These are phyloP conservation scores for Phalloptychus januarius DNA, from an alignment of 2,797 vertebrate species.

Conservation along the genomic window DNA sequence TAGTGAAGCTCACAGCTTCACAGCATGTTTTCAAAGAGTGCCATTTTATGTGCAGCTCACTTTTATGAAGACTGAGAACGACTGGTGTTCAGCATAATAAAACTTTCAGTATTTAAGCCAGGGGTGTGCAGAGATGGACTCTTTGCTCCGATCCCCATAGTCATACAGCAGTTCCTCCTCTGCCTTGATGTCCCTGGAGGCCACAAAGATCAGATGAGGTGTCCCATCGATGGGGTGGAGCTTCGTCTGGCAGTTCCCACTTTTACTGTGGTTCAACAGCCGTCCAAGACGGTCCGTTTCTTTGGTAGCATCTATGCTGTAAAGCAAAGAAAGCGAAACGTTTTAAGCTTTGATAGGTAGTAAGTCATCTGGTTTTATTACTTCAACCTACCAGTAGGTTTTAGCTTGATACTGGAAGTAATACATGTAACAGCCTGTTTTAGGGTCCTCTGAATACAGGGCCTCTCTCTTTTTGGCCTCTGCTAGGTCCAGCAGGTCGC, in stretches of 20 bases:
- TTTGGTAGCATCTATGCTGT: constrained; percentile 92
- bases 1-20: constrained; percentile 69
- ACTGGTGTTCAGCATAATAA: constrained; percentile 4
- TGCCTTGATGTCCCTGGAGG: constrained; percentile 85
- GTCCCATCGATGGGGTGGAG: constrained; percentile 87
- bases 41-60: constrained; percentile 16
- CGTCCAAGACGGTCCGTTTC: constrained; percentile 89
- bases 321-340: constrained; percentile 6
- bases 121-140: constrained; percentile 89
- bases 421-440: constrained; percentile 98
- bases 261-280: constrained; percentile 95
- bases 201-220: constrained; percentile 94
- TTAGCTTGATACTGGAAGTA: constrained; percentile 93
- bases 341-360: background rate
- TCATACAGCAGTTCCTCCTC: constrained; percentile 95
- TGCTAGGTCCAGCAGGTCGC: constrained; percentile 89
- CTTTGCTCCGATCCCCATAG: constrained; percentile 93
- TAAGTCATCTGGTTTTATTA: background rate
- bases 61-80: constrained; percentile 4
- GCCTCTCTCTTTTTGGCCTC: constrained; percentile 88
- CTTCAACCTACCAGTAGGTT: constrained; percentile 89
- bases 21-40: constrained; percentile 7
- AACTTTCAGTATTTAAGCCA: constrained; percentile 89
- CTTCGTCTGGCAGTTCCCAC: constrained; percentile 92
- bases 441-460: constrained; percentile 87